Base-by-base conservation (phyloP, 1,140 invertebrate species). In the Bombus ignitus region DNA sequence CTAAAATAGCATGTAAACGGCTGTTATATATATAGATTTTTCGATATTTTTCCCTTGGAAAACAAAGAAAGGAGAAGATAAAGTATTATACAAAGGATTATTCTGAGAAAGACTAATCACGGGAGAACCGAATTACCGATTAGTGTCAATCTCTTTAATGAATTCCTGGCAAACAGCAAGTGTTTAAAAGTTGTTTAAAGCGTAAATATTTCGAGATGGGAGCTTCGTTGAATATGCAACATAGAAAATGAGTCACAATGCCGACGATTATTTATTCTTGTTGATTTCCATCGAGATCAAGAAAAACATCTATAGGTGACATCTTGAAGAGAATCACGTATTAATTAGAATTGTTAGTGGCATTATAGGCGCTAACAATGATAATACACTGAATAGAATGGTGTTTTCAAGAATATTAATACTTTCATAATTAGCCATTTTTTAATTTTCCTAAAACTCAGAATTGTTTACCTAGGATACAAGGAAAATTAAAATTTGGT, bases 91-190 rank as follows among this genome's bases (percentile, higher is more conserved):
- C 3, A 77, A 77, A 74, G 47, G 22, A 53, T 12, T 59, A 22
- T 53, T 10, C 37, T 25, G 18, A 53, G 18, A 8, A 22, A 53
- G 47, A 53, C 47, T 53, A 53, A 22, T 53, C 47, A 1, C 9
- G 22, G 1, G 28, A 62, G 75, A 37, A 77, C 8, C 57, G 57
- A 62, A 62, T 77, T 77, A 77, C 25, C 37, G 15, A 77, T 77
- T 39, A 77, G 10, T 25, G 35, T 9, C 13, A 62, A 75, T 75
- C 47, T 10, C 10, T 47, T 32, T 57, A 74, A 76, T 76, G 53
- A 76, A 37, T 76, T 76, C 74, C 32, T 18, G 53, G 74, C n/a
- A 76, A 57, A 57, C 53, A 37, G 3, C 28, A n/a, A 28, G 3
- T 22, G 8, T 15, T 35, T 59, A 76, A 76, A 59, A 59, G 35